Percentiles rank a stretch among this genome's conserved stretches.
phyloP scores from a whole-genome alignment of 2,888 invertebrate species.

The Halocaridina rubra region DNA sequence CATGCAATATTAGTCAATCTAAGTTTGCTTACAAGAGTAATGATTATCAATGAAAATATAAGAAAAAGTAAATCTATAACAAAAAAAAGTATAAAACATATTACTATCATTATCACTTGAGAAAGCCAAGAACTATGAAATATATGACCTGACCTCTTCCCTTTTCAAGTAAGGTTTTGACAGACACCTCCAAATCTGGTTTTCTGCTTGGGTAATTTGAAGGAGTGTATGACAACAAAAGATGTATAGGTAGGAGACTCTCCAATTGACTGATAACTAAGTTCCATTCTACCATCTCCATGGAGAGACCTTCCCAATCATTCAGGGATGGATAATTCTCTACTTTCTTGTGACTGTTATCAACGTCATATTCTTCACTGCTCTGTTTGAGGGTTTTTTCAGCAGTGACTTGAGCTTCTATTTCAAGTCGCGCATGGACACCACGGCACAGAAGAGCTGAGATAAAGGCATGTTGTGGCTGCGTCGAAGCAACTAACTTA shows the following conservation, averaged over 20 bases:
- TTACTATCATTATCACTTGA: no score
- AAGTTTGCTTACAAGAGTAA: no score
- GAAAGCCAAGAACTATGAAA: no score
- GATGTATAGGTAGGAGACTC: constrained; percentile 84
- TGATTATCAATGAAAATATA: no score
- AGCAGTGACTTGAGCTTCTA: background rate
- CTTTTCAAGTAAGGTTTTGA: constrained; percentile 51
- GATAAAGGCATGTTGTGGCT: constrained; percentile 82
- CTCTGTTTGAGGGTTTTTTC: background rate
- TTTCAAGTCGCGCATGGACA: constrained; percentile 68
- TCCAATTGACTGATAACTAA: constrained; percentile 88
- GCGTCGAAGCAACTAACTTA: constrained; percentile 78
- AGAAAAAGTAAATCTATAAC: no score
- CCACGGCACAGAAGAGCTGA: constrained; percentile 86
- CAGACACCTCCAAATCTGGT: constrained; percentile 40
- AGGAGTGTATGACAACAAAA: constrained; percentile 71
- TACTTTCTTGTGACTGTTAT: background rate
- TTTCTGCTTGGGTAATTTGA: constrained; percentile 8
- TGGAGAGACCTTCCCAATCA: constrained; percentile 85
- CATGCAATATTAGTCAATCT: no score
- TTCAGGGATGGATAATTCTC: constrained; percentile 22
- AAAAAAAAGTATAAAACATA: no score
- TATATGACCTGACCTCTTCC: constrained; percentile 47
- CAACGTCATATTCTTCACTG: background rate
- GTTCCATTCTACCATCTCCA: constrained; percentile 89